phyloP scores from a whole-genome alignment of 1,140 invertebrate species.

The Eurytemora carolleeae region DNA sequence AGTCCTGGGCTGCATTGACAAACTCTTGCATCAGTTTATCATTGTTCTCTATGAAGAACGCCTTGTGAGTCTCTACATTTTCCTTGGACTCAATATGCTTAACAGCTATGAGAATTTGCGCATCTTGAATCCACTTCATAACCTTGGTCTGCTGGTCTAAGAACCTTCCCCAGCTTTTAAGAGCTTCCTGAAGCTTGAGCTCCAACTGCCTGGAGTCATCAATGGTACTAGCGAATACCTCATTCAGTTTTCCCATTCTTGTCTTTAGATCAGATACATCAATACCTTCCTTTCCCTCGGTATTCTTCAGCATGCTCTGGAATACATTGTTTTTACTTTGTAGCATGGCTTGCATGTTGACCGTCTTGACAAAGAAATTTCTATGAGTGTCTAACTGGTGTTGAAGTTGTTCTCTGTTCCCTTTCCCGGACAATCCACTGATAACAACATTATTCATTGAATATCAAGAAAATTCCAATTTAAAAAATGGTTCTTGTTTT shows the following conservation, averaged over 20 bases:
- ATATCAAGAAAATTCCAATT: no score
- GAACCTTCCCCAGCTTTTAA: slow-evolving; percentile 4
- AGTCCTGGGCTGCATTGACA: slow-evolving; percentile 50
- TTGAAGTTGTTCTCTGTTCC: neutral
- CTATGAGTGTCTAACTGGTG: neutral
- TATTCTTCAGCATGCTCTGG: slow-evolving; percentile 56
- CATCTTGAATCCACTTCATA: neutral
- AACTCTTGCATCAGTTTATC: slow-evolving; percentile 47
- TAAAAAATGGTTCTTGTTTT: no score
- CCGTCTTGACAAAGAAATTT: slow-evolving; percentile 4
- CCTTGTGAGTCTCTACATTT: slow-evolving; percentile 17
- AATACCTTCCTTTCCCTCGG: slow-evolving; percentile 45
- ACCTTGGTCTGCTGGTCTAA: neutral
- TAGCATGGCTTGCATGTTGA: slow-evolving; percentile 40
- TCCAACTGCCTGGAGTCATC: slow-evolving; percentile 54
- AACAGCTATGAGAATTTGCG: neutral
- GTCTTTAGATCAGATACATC: slow-evolving; percentile 45
- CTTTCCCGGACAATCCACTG: neutral
- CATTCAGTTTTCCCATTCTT: slow-evolving; percentile 53
- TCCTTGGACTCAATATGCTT: neutral
- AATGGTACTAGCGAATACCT: slow-evolving; percentile 52
- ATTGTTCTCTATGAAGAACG: slow-evolving; percentile 26
- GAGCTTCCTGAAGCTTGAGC: slow-evolving; percentile 19
- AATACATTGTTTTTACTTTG: slow-evolving; percentile 89
- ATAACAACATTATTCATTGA: no score